Evolutionary conservation across 2,888 invertebrate genomes (phyloP), one percentile per base, ranked within the genome.

Genomic region (Caenorhabditis sp.): DNA sequence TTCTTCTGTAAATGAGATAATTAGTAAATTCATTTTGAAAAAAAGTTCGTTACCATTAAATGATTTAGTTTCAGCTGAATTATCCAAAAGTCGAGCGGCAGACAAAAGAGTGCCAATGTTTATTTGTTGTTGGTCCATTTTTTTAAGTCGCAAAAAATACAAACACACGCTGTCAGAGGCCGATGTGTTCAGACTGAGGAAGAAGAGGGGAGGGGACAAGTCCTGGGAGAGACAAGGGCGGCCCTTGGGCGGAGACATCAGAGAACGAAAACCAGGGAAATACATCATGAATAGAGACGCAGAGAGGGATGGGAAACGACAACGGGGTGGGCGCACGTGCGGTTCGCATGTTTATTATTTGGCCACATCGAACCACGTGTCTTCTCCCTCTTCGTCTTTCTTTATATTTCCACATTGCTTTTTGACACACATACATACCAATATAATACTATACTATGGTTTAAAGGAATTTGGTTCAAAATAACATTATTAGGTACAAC

Each of bases 31-130:
- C 3, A 53, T 53, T 23, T 53, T 21, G 10, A 53, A 19, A 10
- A 10, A 19, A 50, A 50, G 50, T 10, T 26, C 1, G 10, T 55
- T 37, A 60, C 36, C 54, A 65, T 65, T 70, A 58, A 63, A 63
- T 27, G 67, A 43, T 23, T 72, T 67, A 53, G 64, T 64, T 21
- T 64, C 58, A n/a, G 27, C 26, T 62, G 62, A 55, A 36, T 67
- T 26, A 60, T 83, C 83, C 14, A 83, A 61, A 26, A 83, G 69
- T 51, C 78, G 72, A 53, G 83, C 83, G 24, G 83, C 83, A 21
- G 78, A 77, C n/a, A 83, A 66, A 21, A 83, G 74, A 50, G 75
- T 69, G 76, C 78, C 79, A 69, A 82, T 77, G 74, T 65, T 75
- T 49, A 77, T 57, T 43, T 43, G 67, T 68, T 68, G 73, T 49